Evolutionary conservation across 2,113 vertebrate genomes (phyloP).

Genomic region (Chionomys nivalis): DNA sequence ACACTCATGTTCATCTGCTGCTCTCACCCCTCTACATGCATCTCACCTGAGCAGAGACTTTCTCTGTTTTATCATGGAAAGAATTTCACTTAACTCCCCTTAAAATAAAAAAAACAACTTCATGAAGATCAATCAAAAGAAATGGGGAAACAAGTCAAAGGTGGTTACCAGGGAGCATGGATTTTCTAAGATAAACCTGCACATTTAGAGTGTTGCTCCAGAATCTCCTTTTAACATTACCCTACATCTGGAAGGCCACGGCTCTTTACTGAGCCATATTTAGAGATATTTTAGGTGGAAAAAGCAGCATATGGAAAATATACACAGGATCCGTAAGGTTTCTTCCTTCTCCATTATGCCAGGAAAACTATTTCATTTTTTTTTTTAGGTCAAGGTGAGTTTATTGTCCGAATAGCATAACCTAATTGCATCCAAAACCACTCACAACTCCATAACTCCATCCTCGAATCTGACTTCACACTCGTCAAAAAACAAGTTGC

Average conservation of each 20-base stretch:
- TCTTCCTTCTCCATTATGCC: background rate
- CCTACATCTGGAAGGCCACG: background rate
- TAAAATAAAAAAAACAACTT: background rate
- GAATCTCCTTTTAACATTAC: background rate
- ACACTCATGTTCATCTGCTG: background rate
- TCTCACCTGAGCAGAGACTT: background rate
- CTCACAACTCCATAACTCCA: constrained; percentile 88
- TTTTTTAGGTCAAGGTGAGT: constrained; percentile 90
- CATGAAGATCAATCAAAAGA: background rate
- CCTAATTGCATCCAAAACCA: constrained; percentile 88
- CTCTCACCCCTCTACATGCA: background rate
- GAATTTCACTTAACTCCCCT: background rate
- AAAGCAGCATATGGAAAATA: background rate
- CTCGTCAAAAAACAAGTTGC: constrained; percentile 88
- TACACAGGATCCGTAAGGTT: background rate
- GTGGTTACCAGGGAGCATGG: background rate
- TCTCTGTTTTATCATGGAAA: background rate
- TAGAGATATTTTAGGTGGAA: too few species aligned
- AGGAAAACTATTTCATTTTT: too few species aligned
- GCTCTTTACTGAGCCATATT: too few species aligned
- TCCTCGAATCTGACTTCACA: constrained; percentile 87
- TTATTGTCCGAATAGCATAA: constrained; percentile 92
- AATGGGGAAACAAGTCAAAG: background rate
- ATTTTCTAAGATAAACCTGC: background rate
- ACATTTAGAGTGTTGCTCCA: background rate